Evolutionary conservation across 2,797 vertebrate genomes (phyloP).

Genomic region (Lateolabrax maculatus): DNA sequence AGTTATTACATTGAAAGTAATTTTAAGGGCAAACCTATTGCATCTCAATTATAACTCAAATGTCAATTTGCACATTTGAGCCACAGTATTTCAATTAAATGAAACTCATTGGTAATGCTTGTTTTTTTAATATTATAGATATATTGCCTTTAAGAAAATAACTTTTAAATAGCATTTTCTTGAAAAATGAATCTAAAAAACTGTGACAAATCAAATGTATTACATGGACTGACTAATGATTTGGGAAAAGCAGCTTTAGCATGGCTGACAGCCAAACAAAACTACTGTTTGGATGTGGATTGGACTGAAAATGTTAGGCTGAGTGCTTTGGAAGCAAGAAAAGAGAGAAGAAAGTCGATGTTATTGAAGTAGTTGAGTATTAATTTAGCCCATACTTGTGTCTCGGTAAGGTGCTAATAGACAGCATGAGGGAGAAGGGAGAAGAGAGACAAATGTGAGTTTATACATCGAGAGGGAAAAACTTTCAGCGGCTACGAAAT

Average conservation of each 20-base stretch:
- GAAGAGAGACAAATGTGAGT: slow-evolving; percentile 90
- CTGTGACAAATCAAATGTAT: slow-evolving; percentile 15
- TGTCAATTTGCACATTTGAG: slow-evolving; percentile 19
- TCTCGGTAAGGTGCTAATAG: slow-evolving; percentile 99
- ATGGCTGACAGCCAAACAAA: slow-evolving; percentile 51
- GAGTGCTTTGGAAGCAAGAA: slow-evolving; percentile 43
- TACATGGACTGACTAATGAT: slow-evolving; percentile 11
- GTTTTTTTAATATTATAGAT: background rate
- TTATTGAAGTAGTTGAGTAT: slow-evolving; percentile 91
- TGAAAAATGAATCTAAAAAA: slow-evolving; percentile 5
- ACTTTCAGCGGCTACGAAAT: slow-evolving; percentile 78
- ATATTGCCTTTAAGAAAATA: background rate
- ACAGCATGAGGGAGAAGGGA: slow-evolving; percentile 93
- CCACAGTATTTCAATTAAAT: slow-evolving; percentile 14
- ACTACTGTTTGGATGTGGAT: slow-evolving; percentile 38
- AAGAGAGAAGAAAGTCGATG: slow-evolving; percentile 91
- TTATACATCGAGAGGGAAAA: slow-evolving; percentile 85
- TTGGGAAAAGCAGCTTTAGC: background rate
- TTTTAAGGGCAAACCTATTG: slow-evolving; percentile 20
- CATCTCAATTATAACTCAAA: slow-evolving; percentile 22
- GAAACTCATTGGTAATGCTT: background rate
- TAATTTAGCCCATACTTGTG: slow-evolving; percentile 95
- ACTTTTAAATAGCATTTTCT: background rate
- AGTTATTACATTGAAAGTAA: slow-evolving; percentile 15
- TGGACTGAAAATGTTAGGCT: slow-evolving; percentile 28